Conservation (phyloP, 2,113 vertebrate genomes). For the Bubo blakistoni region DNA sequence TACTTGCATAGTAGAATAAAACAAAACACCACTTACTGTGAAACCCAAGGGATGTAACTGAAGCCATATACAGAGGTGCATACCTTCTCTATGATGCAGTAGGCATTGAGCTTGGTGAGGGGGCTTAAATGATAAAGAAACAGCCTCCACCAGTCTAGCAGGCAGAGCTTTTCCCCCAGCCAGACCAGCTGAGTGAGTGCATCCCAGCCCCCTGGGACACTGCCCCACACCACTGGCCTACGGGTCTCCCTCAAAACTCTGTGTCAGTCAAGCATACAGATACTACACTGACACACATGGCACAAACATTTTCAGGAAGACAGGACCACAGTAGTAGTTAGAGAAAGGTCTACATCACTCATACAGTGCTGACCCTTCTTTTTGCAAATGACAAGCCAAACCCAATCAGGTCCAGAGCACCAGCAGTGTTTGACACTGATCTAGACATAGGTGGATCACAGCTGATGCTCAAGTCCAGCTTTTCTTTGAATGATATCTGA, state of each 20-base stretch:
- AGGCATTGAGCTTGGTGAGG: neutral
- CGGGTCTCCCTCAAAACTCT: neutral
- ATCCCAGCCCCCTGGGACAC: accelerated
- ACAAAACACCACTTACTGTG: neutral
- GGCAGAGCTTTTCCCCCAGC: neutral
- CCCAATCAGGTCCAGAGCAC: accelerated
- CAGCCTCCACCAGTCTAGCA: neutral
- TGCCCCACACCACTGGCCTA: neutral
- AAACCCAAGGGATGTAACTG: neutral
- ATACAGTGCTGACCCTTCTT: neutral
- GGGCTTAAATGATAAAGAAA: neutral
- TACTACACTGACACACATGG: neutral
- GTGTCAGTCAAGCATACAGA: neutral
- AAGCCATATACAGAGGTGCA: accelerated
- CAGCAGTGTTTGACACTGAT: neutral
- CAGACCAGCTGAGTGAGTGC: neutral
- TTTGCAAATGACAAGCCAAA: neutral
- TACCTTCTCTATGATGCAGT: neutral
- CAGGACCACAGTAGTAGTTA: neutral
- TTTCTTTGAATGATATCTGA: neutral
- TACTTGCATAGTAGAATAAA: neutral
- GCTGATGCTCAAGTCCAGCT: neutral
- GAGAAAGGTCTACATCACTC: neutral
- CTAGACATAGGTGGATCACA: neutral
- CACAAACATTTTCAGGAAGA: neutral